These are phyloP conservation scores for Eupithecia vulgata DNA, from an alignment of 2,888 invertebrate species.

Conservation along the genomic window DNA sequence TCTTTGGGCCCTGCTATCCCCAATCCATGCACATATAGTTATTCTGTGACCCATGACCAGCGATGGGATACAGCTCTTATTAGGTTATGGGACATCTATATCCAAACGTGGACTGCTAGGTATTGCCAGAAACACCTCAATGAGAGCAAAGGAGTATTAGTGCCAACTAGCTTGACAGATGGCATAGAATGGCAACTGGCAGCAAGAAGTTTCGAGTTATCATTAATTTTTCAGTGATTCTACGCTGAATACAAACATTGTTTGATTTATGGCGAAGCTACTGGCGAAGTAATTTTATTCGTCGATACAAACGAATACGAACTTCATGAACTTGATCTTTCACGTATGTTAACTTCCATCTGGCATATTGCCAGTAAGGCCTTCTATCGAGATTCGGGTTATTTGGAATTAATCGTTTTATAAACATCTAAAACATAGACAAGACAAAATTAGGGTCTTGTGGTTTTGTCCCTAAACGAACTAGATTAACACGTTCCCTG, in stretches of 20 bases:
- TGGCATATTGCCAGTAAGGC: background rate
- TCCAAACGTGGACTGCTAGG: no score
- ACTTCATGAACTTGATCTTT: background rate
- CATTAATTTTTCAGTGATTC: background rate
- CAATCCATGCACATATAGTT: no score
- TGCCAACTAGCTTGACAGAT: background rate
- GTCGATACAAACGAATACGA: background rate
- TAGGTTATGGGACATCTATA: no score
- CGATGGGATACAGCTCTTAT: no score
- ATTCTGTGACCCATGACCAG: no score
- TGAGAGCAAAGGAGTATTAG: background rate
- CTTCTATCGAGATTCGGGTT: background rate
- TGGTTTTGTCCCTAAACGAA: background rate
- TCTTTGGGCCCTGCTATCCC: no score
- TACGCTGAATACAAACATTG: background rate
- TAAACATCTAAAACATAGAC: background rate
- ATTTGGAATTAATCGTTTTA: background rate
- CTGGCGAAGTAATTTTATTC: background rate
- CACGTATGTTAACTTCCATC: background rate
- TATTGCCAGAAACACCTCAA: no score
- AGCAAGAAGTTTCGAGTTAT: background rate
- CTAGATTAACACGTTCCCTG: no score
- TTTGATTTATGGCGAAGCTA: background rate
- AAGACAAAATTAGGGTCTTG: no score
- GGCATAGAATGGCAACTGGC: no score